Base-by-base conservation (phyloP, 2,113 vertebrate species). In the Seriola rivoliana region DNA sequence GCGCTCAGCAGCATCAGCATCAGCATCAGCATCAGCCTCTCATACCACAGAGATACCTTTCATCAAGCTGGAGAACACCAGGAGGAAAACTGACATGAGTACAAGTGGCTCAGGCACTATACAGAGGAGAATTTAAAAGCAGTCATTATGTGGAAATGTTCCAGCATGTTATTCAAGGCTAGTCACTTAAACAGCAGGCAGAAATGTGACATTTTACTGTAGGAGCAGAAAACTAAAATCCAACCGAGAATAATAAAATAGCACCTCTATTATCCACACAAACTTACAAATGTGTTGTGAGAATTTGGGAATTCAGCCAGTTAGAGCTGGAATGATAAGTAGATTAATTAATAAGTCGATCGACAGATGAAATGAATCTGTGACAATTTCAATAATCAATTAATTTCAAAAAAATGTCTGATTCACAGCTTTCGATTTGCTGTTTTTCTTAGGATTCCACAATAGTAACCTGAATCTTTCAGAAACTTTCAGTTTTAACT, bases 41-140 rank as follows among this genome's bases (percentile, higher is more conserved):
- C 73, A 67, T 68, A 71, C 85, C 78, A 68, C 85, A 87, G 79
- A 75, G 79, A 80, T 75, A 69, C 70, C 80, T 89, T 89, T 92
- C 59, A 89, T 89, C 71, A 69, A 82, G 85, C 54, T 60, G 3
- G 68, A 79, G 64, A 89, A 65, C 69, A 82, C 86, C 74, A 14
- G 70, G 46, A 88, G 66, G 66, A 82, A 44, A 85, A 74, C 63
- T 54, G 75, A 77, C 66, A 75, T 46, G 80, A 36, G 46, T 23
- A 54, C 77, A 64, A 64, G 73, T 48, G 71, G 85, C 74, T 71
- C 70, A 16, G 58, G 68, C 71, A 25, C 60, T 46, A 5, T 63
- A 62, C 23, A 54, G 55, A 75, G 25, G 66, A 85, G 36, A 57
- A 64, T 86, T 75, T 85, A 74, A 88, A 81, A 84, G 75, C 71